Percentiles rank a stretch among this genome's conserved stretches.
Evolutionary conservation across 2,888 invertebrate genomes (phyloP).

Genomic region (Netelia inedita): DNA sequence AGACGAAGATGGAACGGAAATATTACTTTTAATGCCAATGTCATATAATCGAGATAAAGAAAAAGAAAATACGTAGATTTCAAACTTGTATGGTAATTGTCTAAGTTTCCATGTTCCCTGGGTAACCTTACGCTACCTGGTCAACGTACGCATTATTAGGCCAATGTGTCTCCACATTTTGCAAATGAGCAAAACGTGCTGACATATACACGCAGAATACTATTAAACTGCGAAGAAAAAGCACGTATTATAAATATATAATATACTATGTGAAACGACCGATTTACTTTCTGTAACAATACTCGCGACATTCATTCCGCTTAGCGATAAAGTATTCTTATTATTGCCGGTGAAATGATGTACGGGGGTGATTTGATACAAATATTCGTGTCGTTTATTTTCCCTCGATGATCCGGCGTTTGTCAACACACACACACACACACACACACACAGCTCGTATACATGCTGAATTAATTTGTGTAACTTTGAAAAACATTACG

Average conservation of each 20-base stretch:
- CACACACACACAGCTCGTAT: slow-evolving; percentile 16
- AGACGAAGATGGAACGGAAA: slow-evolving; percentile 20
- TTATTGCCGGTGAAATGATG: slow-evolving; percentile 30
- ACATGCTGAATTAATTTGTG: not conserved
- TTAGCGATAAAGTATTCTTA: slow-evolving; percentile 42
- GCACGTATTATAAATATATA: slow-evolving; percentile 26
- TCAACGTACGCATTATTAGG: not conserved
- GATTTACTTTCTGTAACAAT: slow-evolving; percentile 3
- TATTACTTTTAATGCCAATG: slow-evolving; percentile 62
- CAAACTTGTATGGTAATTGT: slow-evolving; percentile 8
- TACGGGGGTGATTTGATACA: not conserved
- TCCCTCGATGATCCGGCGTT: not conserved
- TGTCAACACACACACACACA: slow-evolving; percentile 12
- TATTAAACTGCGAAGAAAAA: slow-evolving; percentile 5
- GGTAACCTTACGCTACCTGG: not conserved
- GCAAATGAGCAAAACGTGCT: slow-evolving; percentile 6
- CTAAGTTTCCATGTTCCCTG: slow-evolving; percentile 11
- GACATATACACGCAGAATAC: not conserved
- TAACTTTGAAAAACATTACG: slow-evolving; percentile 21
- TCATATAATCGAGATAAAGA: slow-evolving; percentile 47
- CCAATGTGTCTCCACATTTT: slow-evolving; percentile 8
- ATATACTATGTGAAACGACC: slow-evolving; percentile 9
- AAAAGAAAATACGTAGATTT: slow-evolving; percentile 19
- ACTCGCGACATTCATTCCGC: slow-evolving; percentile 48
- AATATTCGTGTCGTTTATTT: slow-evolving; percentile 8